Evolutionary conservation across 2,888 invertebrate species (phyloP).

Genomic region (Belgica antarctica): DNA sequence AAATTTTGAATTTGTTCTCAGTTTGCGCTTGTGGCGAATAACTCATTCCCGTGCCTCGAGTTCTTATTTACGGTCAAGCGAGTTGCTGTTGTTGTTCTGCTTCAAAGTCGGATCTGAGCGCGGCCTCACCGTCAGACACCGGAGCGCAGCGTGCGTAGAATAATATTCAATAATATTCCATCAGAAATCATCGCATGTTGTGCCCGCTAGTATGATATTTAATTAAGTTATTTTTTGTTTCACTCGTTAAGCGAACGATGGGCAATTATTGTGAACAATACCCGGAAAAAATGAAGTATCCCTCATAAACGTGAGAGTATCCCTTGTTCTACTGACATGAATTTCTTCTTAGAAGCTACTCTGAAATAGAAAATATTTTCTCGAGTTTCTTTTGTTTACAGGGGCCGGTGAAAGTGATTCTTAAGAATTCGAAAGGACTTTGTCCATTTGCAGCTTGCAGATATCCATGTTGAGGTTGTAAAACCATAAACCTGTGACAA

Average conservation of each 20-base stretch:
- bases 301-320: not conserved
- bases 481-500: conserved; percentile 25
- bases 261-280: not conserved
- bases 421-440: too few relatives aligned
- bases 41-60: not conserved
- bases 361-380: not conserved
- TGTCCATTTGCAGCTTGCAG: conserved; percentile 3
- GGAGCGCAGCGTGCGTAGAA: conserved; percentile 35
- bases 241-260: not conserved
- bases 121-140: conserved; percentile 22
- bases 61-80: too few relatives aligned
- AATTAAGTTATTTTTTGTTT: conserved; percentile 41
- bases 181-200: conserved; percentile 38
- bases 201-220: conserved; percentile 37
- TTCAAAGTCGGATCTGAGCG: conserved; percentile 6
- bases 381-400: not conserved
- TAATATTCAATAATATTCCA: conserved; percentile 34
- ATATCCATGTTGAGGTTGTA: not conserved
- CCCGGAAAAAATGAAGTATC: conserved; percentile 10
- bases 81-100: not conserved
- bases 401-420: too few relatives aligned
- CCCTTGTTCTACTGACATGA: conserved; percentile 12
- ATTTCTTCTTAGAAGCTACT: not conserved
- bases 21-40: not conserved
- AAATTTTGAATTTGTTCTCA: conserved; percentile 9